phyloP scores from a whole-genome alignment of 2,113 vertebrate species.

The Rhinoderma darwinii region DNA sequence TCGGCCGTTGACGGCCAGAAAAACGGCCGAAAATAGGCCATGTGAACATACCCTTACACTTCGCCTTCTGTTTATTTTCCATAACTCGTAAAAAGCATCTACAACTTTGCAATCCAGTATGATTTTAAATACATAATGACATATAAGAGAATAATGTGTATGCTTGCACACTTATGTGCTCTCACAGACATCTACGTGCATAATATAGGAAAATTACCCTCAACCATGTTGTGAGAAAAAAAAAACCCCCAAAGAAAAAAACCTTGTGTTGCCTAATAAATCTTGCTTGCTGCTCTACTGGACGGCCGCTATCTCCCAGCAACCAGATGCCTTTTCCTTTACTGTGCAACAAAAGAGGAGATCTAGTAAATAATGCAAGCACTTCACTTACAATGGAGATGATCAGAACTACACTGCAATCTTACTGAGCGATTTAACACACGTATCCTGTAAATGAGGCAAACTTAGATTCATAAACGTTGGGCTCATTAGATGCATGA shows the following conservation, averaged over 20 bases:
- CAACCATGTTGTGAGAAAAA: neutral
- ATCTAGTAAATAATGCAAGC: conserved; percentile 29
- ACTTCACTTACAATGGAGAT: neutral
- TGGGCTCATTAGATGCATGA: neutral
- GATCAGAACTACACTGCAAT: neutral
- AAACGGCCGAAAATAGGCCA: too few relatives aligned
- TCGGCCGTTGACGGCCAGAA: too few relatives aligned
- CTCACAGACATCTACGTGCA: too few relatives aligned
- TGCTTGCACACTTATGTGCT: too few relatives aligned
- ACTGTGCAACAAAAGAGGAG: conserved; percentile 42
- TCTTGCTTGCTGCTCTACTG: conserved; percentile 28
- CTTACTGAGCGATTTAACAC: neutral
- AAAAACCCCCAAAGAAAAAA: too few relatives aligned
- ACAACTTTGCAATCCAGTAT: too few relatives aligned
- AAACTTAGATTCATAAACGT: neutral
- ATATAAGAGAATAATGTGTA: too few relatives aligned
- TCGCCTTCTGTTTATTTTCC: too few relatives aligned
- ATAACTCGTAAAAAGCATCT: too few relatives aligned
- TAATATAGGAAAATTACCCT: neutral
- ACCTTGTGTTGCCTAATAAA: neutral
- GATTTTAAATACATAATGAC: too few relatives aligned
- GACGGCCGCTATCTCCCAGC: conserved; percentile 53
- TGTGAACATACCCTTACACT: too few relatives aligned
- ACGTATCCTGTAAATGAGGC: neutral
- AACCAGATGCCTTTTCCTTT: conserved; percentile 52